Evolutionary conservation across 1,140 invertebrate genomes (phyloP).

Genomic region (Diabrotica virgifera): DNA sequence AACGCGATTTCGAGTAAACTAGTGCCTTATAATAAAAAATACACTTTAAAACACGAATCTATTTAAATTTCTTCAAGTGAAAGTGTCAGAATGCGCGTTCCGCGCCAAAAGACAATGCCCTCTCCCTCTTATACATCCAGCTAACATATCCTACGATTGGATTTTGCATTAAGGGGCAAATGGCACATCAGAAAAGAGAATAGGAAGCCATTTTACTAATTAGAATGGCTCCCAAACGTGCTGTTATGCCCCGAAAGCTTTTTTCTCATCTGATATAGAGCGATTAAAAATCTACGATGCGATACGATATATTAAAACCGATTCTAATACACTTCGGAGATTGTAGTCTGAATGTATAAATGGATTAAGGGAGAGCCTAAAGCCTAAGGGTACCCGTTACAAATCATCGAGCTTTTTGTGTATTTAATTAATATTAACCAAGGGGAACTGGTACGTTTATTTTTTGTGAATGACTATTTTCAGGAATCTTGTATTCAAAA

Average conservation of each 20-base stretch:
- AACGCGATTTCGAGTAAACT: too few species aligned
- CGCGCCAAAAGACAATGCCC: not conserved
- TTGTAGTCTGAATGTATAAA: not conserved
- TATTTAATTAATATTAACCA: too few species aligned
- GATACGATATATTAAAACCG: conserved; percentile 20
- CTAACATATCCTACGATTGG: conserved; percentile 11
- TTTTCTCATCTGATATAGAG: conserved; percentile 28
- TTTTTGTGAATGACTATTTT: too few species aligned
- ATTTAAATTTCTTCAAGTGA: too few species aligned
- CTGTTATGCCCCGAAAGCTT: conserved; percentile 28
- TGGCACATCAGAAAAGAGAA: conserved; percentile 32
- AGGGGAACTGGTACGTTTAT: too few species aligned
- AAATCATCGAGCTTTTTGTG: too few species aligned
- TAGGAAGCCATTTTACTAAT: conserved; percentile 34
- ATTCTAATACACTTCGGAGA: conserved; percentile 15
- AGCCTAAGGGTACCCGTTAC: not conserved
- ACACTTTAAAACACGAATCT: too few species aligned
- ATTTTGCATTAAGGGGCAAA: conserved; percentile 30
- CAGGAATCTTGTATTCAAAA: too few species aligned
- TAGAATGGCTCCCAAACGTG: conserved; percentile 31
- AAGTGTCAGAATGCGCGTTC: not conserved
- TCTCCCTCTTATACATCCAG: conserved; percentile 8
- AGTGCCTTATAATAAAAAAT: too few species aligned
- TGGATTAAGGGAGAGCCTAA: not conserved
- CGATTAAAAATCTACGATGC: conserved; percentile 27